Conservation (phyloP, 2,113 vertebrate species). For the Mixornis gularis region DNA sequence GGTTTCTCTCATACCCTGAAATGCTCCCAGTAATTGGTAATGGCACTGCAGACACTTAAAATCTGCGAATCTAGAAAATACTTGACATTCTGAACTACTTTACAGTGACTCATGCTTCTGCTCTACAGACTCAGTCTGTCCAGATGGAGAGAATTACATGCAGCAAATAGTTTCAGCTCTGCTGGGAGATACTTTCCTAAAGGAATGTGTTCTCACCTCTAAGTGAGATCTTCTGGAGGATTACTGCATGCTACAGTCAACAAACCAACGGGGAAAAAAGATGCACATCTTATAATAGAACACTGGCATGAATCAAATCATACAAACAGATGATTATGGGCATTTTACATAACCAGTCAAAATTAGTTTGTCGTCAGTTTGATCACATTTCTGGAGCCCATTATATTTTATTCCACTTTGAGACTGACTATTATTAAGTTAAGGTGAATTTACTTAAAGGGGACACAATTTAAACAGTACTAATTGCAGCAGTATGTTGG, state of each 20-base stretch:
- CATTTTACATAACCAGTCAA: conserved; percentile 24
- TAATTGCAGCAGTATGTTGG: not conserved
- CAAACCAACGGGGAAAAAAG: not conserved
- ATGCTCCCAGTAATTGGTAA: not conserved
- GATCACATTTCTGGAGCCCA: not conserved
- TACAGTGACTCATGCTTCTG: conserved; percentile 24
- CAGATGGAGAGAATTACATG: not conserved
- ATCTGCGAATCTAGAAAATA: not conserved
- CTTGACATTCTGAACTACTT: conserved; percentile 8
- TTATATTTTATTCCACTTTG: not conserved
- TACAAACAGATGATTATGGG: conserved; percentile 15
- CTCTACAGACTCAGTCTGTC: conserved; percentile 7
- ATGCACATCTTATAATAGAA: conserved; percentile 13
- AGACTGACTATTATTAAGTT: not conserved
- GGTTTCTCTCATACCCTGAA: not conserved
- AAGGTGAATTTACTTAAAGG: not conserved
- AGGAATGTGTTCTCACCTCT: conserved; percentile 2
- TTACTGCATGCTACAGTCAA: conserved; percentile 6
- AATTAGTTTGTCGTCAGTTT: conserved; percentile 13
- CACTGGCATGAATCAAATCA: conserved; percentile 1
- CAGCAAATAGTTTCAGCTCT: not conserved
- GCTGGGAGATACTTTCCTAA: not conserved
- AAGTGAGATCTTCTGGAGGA: conserved; percentile 34
- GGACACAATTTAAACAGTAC: not conserved
- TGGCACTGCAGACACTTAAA: not conserved